Evolutionary conservation across 2,888 invertebrate genomes (phyloP).

Genomic region (Pandemis corylana): DNA sequence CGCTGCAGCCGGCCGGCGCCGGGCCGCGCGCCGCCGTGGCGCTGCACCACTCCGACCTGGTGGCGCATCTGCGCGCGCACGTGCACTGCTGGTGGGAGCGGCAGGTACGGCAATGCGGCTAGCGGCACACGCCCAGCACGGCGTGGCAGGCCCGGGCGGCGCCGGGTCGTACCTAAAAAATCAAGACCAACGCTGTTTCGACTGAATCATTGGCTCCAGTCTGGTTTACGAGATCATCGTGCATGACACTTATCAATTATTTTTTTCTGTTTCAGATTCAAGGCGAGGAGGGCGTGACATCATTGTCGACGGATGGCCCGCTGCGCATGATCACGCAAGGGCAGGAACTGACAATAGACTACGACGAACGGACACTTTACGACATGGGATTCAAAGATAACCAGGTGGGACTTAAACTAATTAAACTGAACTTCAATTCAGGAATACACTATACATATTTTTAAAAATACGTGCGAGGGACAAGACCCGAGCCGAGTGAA

Average conservation of each 20-base stretch:
- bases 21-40: slow-evolving; percentile 93
- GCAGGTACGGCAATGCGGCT: too few species aligned
- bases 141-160: too few species aligned
- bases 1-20: slow-evolving; percentile 95
- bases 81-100: slow-evolving; percentile 97
- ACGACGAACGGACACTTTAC: slow-evolving; percentile 94
- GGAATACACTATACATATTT: too few species aligned
- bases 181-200: too few species aligned
- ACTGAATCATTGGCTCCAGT: too few species aligned
- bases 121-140: too few species aligned
- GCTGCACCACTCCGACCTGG: slow-evolving; percentile 93
- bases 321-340: slow-evolving; percentile 97
- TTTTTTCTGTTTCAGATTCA: slow-evolving; percentile 66
- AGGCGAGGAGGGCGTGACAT: slow-evolving; percentile 79
- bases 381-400: slow-evolving; percentile 98
- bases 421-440: too few species aligned
- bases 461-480: too few species aligned
- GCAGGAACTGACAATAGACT: slow-evolving; percentile 96
- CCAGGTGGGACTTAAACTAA: slow-evolving; percentile 83
- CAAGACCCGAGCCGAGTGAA: too few species aligned
- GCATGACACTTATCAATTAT: not conserved
- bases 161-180: too few species aligned
- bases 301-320: slow-evolving; percentile 92
- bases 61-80: slow-evolving; percentile 96
- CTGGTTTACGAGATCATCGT: too few species aligned